These are phyloP conservation scores for Philaenus spumarius DNA, from an alignment of 1,140 invertebrate genomes.

Conservation along the genomic window DNA sequence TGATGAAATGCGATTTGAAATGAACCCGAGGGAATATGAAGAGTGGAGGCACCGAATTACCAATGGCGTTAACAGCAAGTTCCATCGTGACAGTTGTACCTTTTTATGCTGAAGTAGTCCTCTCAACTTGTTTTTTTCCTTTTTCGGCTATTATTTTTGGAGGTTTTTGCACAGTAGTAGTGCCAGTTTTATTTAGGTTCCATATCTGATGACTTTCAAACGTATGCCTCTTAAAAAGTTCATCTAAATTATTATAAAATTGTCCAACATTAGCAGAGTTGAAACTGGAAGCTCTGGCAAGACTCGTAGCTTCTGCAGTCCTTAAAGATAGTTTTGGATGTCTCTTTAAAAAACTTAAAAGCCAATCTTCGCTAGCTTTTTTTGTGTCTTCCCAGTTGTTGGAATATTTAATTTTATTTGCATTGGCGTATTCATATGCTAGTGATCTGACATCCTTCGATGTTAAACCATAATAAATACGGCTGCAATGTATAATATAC, in stretches of 20 bases:
- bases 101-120: conserved; percentile 37
- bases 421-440: conserved; percentile 7
- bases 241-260: conserved; percentile 2
- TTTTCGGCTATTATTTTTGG: conserved; percentile 38
- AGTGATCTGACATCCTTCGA: neutral
- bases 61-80: conserved; percentile 34
- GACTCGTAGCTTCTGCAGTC: conserved; percentile 1
- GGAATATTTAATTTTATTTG: neutral
- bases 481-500: neutral
- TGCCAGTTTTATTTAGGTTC: conserved; percentile 41
- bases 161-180: conserved; percentile 40
- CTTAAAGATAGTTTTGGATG: conserved; percentile 3
- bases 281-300: neutral
- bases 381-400: neutral
- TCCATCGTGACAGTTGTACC: conserved; percentile 35
- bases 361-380: neutral
- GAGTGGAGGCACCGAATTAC: conserved; percentile 33
- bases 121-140: conserved; percentile 36
- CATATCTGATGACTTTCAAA: conserved; percentile 35
- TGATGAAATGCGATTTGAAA: conserved; percentile 32
- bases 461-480: neutral
- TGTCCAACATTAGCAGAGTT: neutral
- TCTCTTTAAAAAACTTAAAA: conserved; percentile 1
- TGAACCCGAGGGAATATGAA: conserved; percentile 36
- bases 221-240: conserved; percentile 23